Evolutionary conservation across 2,797 vertebrate genomes (phyloP), one percentile per base, ranked within the genome.

Genomic region (Astyanax mexicanus): DNA sequence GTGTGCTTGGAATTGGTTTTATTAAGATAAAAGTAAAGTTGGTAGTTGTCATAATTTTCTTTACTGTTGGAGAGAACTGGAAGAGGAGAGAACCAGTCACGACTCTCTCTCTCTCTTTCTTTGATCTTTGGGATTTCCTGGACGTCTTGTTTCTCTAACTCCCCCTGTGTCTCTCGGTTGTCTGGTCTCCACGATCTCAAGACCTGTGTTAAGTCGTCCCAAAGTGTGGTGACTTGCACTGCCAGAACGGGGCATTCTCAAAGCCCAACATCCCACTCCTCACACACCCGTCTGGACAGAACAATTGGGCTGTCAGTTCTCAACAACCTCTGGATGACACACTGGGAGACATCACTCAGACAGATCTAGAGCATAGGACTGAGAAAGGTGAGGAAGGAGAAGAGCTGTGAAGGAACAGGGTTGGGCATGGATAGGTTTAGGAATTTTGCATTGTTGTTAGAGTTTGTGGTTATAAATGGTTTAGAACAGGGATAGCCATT

Each of bases 281-380:
- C 74, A 79, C n/a, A n/a, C 72, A 70, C 42, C 47, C 32, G 2
- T 72, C 57, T 29, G 29, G 84, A 92, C 82, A 82, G 84, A 78
- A 82, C 80, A 82, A 87, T 86, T 85, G 86, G 86, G 85, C 87
- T 88, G 88, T 90, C 90, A 85, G 79, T 81, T 88, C 76, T 74
- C 68, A 45, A 87, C 83, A 86, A 76, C 83, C 84, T 84, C 66
- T 45, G 78, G 75, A 78, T 83, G 66, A 75, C 60, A 19, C 67
- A 77, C 80, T 88, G 84, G 80, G 78, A 88, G 85, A 87, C 84
- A 88, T 85, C 83, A 84, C 82, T 81, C 75, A 49, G 72, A 78
- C 80, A 86, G 79, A 88, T 85, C 86, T 84, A 82, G 76, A 88
- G 74, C 79, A 85, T 40, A 64, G 25, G 19, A 17, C 12, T 49